Percentiles rank a stretch among this genome's conserved stretches.
Evolutionary conservation across 2,113 vertebrate genomes (phyloP).

Genomic region (Callopanchax toddi): DNA sequence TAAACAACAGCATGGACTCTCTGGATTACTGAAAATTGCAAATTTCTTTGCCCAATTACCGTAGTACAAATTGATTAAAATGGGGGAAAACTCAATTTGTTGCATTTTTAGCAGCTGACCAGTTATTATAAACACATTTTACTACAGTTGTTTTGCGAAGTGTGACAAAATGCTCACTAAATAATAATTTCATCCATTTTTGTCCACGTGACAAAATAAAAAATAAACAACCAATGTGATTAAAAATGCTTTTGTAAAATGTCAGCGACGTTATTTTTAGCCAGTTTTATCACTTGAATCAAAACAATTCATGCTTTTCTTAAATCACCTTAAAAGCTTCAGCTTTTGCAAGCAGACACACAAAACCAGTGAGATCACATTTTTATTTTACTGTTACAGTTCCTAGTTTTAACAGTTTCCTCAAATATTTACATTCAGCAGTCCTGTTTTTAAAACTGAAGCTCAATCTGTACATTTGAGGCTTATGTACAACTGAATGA

Average conservation of each 20-base stretch:
- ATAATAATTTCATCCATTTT: too few relatives aligned
- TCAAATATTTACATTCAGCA: conserved; percentile 63
- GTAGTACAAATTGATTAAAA: neutral
- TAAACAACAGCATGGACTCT: conserved; percentile 4
- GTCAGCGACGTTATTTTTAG: too few relatives aligned
- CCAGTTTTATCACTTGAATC: too few relatives aligned
- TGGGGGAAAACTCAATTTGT: too few relatives aligned
- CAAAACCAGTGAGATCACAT: conserved; percentile 4
- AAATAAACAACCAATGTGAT: too few relatives aligned
- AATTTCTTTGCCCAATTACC: too few relatives aligned
- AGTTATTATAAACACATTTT: neutral
- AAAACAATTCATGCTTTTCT: too few relatives aligned
- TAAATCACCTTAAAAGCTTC: too few relatives aligned
- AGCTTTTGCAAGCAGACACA: neutral
- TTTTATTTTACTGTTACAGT: conserved; percentile 32
- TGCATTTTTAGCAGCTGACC: accelerated
- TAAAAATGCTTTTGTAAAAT: neutral
- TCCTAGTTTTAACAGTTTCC: conserved; percentile 24
- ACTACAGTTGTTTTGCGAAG: too few relatives aligned
- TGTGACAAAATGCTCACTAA: too few relatives aligned
- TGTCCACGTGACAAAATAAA: too few relatives aligned
- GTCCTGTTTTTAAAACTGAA: conserved; percentile 18
- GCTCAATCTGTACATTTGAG: conserved; percentile 42
- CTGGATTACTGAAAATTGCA: too few relatives aligned
- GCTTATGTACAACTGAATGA: conserved; percentile 28